Base-by-base conservation (phyloP, 1,140 invertebrate species). In the Drosophila sp. region DNA sequence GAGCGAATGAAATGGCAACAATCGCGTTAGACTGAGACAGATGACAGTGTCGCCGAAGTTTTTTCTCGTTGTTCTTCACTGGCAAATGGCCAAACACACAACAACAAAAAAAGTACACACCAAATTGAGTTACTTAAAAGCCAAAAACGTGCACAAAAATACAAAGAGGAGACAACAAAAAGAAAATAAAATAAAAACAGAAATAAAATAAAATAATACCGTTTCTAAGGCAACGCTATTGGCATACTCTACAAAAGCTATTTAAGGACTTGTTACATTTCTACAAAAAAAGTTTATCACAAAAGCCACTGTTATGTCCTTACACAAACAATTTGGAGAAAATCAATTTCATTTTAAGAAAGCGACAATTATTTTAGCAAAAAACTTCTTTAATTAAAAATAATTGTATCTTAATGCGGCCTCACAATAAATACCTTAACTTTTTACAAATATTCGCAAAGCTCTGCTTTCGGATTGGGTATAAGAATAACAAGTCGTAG, bases 51-150 rank as follows among this genome's bases (percentile, higher is more conserved):
- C 64, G 45, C 64, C 41, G 41, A 66, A 74, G 53, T 58, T 67
- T 59, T 54, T 59, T 41, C 14, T 29, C 5, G 25, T 27, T 27
- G 25, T 27, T 4, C 6, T 14, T 48, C 46, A 36, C 82, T 84
- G 81, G 82, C 81, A 53, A 29, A 38, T 56, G 54, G 66, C 81
- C 73, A 84, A 66, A 62, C 21, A 11, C n/a, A n/a, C n/a, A n/a
- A n/a, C n/a, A n/a, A n/a, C n/a, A n/a, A n/a, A 62, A 78, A 76
- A 77, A 70, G 43, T 70, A 50, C 67, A 78, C 29, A 72, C 73
- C 63, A 78, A 83, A 82, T 84, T 80, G 66, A 80, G 69, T 80
- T 75, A 74, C 76, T 79, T 25, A 56, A 70, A 58, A 63, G 51
- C 25, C 34, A 14, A 43, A 36, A 40, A 62, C 50, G 29, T 18